Conservation (phyloP, 1,140 invertebrate species). For the Listronotus oregonensis region DNA sequence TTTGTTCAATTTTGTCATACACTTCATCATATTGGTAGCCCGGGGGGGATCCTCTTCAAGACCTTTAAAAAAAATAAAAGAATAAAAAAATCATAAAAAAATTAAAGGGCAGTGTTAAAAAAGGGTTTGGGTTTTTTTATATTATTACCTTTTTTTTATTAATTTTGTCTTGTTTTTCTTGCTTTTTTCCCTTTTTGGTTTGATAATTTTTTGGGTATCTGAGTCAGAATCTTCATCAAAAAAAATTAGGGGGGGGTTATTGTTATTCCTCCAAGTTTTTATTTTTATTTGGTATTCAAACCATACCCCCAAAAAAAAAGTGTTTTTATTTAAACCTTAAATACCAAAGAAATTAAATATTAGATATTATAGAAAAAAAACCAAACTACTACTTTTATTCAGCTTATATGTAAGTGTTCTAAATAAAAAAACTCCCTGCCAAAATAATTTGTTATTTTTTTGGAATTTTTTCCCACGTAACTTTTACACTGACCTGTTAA, state of each 20-base stretch:
- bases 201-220: slow-evolving; percentile 48
- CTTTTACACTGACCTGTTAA: too few relatives aligned
- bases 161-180: slow-evolving; percentile 52
- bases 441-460: too few relatives aligned
- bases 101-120: too few relatives aligned
- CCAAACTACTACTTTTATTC: too few relatives aligned
- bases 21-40: slow-evolving; percentile 95
- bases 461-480: too few relatives aligned
- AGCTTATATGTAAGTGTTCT: too few relatives aligned
- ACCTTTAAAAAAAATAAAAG: slow-evolving; percentile 67
- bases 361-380: too few relatives aligned
- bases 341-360: too few relatives aligned
- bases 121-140: too few relatives aligned
- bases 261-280: slow-evolving; percentile 36
- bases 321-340: too few relatives aligned
- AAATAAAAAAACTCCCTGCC: too few relatives aligned
- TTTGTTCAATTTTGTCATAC: slow-evolving; percentile 84
- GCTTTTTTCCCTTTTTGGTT: slow-evolving; percentile 45
- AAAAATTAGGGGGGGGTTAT: slow-evolving; percentile 55
- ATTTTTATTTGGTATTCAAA: slow-evolving; percentile 46
- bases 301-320: slow-evolving; percentile 51
- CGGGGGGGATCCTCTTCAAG: slow-evolving; percentile 85
- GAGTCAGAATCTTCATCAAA: slow-evolving; percentile 56
- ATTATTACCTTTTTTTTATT: slow-evolving; percentile 41
- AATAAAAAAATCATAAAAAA: too few relatives aligned